A percentile compares a stretch with the other conserved stretches of the same genome.
These are phyloP conservation scores for Temnothorax rugatulus DNA, from an alignment of 2,888 invertebrate genomes.

Conservation along the genomic window DNA sequence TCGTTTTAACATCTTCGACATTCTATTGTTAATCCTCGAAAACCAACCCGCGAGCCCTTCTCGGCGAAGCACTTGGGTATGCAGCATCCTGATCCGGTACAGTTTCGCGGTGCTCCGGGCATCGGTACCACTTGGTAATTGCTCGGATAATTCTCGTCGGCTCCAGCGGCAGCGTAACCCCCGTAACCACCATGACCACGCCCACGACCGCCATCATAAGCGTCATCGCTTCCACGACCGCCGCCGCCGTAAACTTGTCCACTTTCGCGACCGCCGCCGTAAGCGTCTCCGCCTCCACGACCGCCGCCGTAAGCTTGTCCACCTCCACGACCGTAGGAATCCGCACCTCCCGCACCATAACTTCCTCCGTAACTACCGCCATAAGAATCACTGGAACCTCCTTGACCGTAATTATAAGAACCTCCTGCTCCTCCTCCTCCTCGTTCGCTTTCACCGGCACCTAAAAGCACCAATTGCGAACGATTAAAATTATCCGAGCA, in stretches of 20 bases:
- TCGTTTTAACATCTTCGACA: not conserved
- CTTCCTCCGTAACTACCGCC: slow-evolving; percentile 44
- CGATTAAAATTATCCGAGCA: not conserved
- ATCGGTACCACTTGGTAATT: slow-evolving; percentile 87
- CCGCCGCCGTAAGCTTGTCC: slow-evolving; percentile 18
- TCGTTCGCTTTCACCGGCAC: slow-evolving; percentile 34
- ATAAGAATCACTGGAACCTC: slow-evolving; percentile 64
- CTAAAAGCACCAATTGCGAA: slow-evolving; percentile 5
- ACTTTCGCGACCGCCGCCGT: slow-evolving; percentile 32
- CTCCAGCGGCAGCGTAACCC: slow-evolving; percentile 67
- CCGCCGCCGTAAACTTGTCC: slow-evolving; percentile 40
- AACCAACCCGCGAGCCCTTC: slow-evolving; percentile 92
- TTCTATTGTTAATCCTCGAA: not conserved
- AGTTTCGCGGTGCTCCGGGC: slow-evolving; percentile 88
- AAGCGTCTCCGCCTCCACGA: slow-evolving; percentile 50
- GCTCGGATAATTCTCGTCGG: slow-evolving; percentile 81
- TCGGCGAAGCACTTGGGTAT: slow-evolving; percentile 95
- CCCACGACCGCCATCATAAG: slow-evolving; percentile 22
- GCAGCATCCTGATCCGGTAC: slow-evolving; percentile 91
- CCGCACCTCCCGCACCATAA: not conserved
- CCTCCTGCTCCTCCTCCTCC: slow-evolving; percentile 38
- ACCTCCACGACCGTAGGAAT: slow-evolving; percentile 17
- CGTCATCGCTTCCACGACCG: slow-evolving; percentile 23
- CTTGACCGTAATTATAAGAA: slow-evolving; percentile 62
- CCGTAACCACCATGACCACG: slow-evolving; percentile 63